Percentiles rank a stretch among this genome's conserved stretches.
Conservation (phyloP, 2,797 vertebrate species). For the Ptychobarbus kaznakovi region DNA sequence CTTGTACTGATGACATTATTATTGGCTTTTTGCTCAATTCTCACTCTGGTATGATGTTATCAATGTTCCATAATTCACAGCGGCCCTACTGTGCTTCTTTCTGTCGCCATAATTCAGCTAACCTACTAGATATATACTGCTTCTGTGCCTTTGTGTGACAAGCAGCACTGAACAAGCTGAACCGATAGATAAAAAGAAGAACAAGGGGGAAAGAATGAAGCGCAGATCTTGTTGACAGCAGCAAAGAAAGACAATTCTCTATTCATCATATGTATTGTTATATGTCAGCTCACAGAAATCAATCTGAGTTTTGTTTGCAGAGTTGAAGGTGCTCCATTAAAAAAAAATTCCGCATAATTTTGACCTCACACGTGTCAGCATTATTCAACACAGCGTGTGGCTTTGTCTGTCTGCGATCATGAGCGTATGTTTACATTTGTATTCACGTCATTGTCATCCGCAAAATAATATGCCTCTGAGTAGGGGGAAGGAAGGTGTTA, state of each 20-base stretch:
- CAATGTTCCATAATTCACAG: too few relatives aligned
- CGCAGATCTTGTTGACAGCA: slow-evolving; percentile 3
- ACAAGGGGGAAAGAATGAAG: slow-evolving; percentile 2
- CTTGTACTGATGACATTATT: not conserved
- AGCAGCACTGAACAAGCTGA: slow-evolving; percentile 30
- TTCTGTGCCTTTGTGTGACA: not conserved
- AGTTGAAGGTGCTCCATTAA: not conserved
- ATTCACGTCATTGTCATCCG: slow-evolving; percentile 54
- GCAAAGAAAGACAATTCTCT: slow-evolving; percentile 10
- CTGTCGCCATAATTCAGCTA: slow-evolving; percentile 39
- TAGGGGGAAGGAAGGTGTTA: slow-evolving; percentile 57
- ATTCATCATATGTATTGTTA: slow-evolving; percentile 8
- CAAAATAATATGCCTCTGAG: slow-evolving; percentile 60
- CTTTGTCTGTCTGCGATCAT: not conserved
- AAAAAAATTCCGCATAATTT: not conserved
- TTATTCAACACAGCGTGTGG: not conserved
- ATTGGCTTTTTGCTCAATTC: not conserved
- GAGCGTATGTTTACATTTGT: slow-evolving; percentile 46
- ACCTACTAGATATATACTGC: slow-evolving; percentile 11
- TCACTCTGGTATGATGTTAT: not conserved
- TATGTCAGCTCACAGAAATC: slow-evolving; percentile 5
- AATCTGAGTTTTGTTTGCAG: slow-evolving; percentile 11
- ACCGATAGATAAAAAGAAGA: slow-evolving; percentile 28
- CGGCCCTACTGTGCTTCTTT: slow-evolving; percentile 22
- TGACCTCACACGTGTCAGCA: slow-evolving; percentile 7